Evolutionary conservation across 2,797 vertebrate genomes (phyloP).

Genomic region (Gymnodraco acuticeps): DNA sequence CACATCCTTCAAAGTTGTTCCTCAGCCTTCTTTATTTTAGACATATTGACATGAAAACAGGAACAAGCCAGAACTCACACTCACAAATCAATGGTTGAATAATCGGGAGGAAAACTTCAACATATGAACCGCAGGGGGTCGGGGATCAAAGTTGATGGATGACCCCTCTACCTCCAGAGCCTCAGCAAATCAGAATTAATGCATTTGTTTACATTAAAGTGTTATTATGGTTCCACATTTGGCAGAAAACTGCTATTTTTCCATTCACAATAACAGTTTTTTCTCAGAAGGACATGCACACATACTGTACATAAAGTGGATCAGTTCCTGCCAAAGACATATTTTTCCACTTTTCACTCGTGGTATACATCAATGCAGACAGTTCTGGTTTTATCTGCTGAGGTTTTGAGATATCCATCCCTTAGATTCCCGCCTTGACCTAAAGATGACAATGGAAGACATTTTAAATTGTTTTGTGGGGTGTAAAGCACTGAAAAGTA

Average conservation of each 20-base stretch:
- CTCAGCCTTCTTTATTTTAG: neutral
- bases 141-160: too few species aligned
- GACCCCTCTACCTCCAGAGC: too few species aligned
- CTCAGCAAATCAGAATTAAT: constrained; percentile 4
- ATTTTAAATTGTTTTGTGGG: constrained; percentile 46
- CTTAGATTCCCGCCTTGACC: constrained; percentile 25
- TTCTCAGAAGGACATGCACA: neutral
- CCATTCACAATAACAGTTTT: constrained; percentile 7
- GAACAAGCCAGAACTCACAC: neutral
- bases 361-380: constrained; percentile 21
- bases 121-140: too few species aligned
- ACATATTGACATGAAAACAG: constrained; percentile 2
- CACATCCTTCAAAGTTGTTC: neutral
- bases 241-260: constrained; percentile 28
- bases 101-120: too few species aligned
- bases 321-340: constrained; percentile 30
- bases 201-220: neutral
- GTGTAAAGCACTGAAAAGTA: constrained; percentile 45
- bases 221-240: neutral
- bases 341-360: constrained; percentile 51
- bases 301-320: neutral
- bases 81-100: too few species aligned
- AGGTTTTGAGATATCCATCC: constrained; percentile 59
- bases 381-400: constrained; percentile 50
- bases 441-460: constrained; percentile 54